Conservation (phyloP, 1,140 invertebrate species). For the Argopecten irradians region DNA sequence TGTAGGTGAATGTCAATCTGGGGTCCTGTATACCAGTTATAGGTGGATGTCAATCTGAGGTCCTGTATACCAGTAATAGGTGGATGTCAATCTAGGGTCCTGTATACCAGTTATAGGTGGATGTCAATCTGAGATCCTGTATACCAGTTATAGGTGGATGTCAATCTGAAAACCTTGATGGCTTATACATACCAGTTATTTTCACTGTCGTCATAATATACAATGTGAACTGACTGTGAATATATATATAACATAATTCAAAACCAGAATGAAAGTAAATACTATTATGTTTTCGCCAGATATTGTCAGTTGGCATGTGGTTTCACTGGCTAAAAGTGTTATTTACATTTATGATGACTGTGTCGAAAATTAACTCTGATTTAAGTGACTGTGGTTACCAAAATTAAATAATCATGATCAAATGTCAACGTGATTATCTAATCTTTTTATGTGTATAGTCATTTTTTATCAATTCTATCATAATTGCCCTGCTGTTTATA, state of each 20-base stretch:
- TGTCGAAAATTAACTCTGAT: background rate
- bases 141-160: no score
- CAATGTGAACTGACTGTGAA: background rate
- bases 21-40: no score
- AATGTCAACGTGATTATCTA: conserved; percentile 4
- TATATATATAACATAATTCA: background rate
- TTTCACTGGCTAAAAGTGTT: background rate
- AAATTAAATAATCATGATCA: background rate
- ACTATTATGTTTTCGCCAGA: background rate
- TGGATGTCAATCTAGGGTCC: no score
- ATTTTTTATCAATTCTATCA: background rate
- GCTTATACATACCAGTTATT: no score
- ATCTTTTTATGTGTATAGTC: background rate
- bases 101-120: no score
- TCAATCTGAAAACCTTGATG: no score
- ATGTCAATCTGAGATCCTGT: no score
- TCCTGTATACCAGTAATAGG: no score
- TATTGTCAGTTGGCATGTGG: no score
- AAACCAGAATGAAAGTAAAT: background rate
- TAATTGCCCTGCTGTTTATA: background rate
- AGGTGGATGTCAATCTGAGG: no score
- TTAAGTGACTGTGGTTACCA: background rate
- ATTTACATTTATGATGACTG: background rate
- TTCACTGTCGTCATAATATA: no score
- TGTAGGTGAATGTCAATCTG: no score